A percentile compares a stretch with the other conserved stretches of the same genome.
These are phyloP conservation scores for Cryptus viduatorius DNA, from an alignment of 2,888 invertebrate species.

Conservation along the genomic window DNA sequence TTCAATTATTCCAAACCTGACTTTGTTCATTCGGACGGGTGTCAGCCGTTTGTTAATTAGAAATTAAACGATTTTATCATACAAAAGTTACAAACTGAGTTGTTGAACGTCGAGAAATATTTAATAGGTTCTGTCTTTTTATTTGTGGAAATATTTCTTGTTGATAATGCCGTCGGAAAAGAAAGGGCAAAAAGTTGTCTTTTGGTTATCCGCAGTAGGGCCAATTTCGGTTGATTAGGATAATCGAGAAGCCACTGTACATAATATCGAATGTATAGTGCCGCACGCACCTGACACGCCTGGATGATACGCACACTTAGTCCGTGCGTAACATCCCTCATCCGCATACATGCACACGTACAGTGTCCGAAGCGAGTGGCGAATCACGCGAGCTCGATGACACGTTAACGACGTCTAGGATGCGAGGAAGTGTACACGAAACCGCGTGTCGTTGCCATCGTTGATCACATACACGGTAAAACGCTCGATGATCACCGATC, in stretches of 20 bases:
- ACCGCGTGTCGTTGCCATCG: background rate
- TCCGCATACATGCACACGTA: background rate
- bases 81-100: too few relatives aligned
- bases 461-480: background rate
- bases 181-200: too few relatives aligned
- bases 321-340: constrained; percentile 1
- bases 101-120: too few relatives aligned
- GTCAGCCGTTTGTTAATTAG: too few relatives aligned
- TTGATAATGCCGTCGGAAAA: background rate
- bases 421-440: background rate
- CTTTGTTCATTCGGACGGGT: too few relatives aligned
- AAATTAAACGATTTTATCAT: too few relatives aligned
- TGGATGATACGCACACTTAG: background rate
- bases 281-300: background rate
- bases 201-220: too few relatives aligned
- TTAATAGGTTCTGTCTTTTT: background rate
- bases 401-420: background rate
- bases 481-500: background rate
- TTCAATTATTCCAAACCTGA: too few relatives aligned
- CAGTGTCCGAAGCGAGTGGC: background rate
- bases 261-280: background rate
- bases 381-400: background rate
- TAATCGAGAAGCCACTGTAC: background rate
- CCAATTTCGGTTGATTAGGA: too few relatives aligned
- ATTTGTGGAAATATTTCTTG: background rate